Conservation (phyloP, 1,140 invertebrate genomes). For the Plutomurus gul region DNA sequence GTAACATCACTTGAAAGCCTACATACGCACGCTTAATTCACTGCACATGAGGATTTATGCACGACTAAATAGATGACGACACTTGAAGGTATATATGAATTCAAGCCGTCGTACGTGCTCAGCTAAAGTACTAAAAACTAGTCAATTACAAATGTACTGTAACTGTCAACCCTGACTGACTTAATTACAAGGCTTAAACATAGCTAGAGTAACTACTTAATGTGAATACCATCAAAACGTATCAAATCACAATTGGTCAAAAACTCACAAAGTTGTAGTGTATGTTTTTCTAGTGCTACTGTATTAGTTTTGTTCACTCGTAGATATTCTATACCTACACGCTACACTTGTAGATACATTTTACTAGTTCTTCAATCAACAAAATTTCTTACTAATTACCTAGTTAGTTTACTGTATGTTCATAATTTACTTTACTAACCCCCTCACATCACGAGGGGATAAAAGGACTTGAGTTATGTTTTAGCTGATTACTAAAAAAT, state of each 20-base stretch:
- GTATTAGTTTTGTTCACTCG: too few relatives aligned
- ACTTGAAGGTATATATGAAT: too few relatives aligned
- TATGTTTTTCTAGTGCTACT: too few relatives aligned
- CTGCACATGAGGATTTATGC: too few relatives aligned
- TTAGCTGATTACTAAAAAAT: slow-evolving; percentile 11
- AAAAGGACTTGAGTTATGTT: slow-evolving; percentile 1
- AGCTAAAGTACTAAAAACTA: too few relatives aligned
- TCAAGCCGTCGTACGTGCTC: too few relatives aligned
- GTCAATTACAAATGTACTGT: too few relatives aligned
- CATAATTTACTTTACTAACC: neutral
- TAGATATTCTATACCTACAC: neutral
- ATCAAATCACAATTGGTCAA: slow-evolving; percentile 2
- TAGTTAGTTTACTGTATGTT: neutral
- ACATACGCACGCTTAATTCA: too few relatives aligned
- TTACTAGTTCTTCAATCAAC: neutral
- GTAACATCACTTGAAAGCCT: too few relatives aligned
- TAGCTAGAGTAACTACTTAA: neutral
- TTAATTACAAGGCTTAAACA: neutral
- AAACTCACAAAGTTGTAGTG: neutral
- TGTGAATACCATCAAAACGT: neutral
- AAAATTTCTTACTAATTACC: too few relatives aligned
- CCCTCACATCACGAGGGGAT: slow-evolving; percentile 21
- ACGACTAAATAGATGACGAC: too few relatives aligned
- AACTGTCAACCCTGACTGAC: too few relatives aligned
- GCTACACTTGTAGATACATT: neutral